Evolutionary conservation across 37 sponge, comb jelly and placozoan species (phyloP).

Genomic region (Halichondria panicea): DNA sequence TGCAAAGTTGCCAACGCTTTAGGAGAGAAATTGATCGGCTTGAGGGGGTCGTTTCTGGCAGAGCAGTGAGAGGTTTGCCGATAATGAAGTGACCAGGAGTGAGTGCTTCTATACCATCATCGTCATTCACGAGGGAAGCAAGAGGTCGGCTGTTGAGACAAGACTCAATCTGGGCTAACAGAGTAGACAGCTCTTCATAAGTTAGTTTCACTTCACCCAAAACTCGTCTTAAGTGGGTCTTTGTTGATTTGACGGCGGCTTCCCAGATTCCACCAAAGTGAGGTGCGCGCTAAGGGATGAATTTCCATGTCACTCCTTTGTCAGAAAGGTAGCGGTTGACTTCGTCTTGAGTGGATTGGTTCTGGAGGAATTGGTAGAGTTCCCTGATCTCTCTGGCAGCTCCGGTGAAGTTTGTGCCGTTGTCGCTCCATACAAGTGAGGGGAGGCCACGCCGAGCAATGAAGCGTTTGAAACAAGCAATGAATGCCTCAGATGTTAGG

Average conservation of each 20-base stretch:
- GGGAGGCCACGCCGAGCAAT: too few species aligned
- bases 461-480: too few species aligned
- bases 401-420: too few species aligned
- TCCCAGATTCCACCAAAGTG: slow-evolving; percentile 49
- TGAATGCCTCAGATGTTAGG: too few species aligned
- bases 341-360: too few species aligned
- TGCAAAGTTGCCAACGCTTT: slow-evolving; percentile 30
- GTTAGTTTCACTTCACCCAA: slow-evolving; percentile 20
- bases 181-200: slow-evolving; percentile 25
- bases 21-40: slow-evolving; percentile 22
- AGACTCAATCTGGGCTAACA: slow-evolving; percentile 28
- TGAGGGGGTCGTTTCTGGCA: slow-evolving; percentile 14
- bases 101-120: slow-evolving; percentile 30
- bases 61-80: slow-evolving; percentile 15
- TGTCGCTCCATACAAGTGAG: too few species aligned
- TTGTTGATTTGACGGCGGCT: slow-evolving; percentile 16
- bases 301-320: too few species aligned
- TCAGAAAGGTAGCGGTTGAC: too few species aligned
- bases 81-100: slow-evolving; percentile 49
- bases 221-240: slow-evolving; percentile 10
- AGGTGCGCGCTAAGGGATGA: slow-evolving; percentile 18
- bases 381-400: too few species aligned
- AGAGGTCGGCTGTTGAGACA: slow-evolving; percentile 46
- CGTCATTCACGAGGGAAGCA: slow-evolving; percentile 8
- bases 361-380: too few species aligned